Percentiles rank a stretch among this genome's conserved stretches.
phyloP scores from a whole-genome alignment of 2,797 vertebrate genomes.

The Enteromius paludinosus region DNA sequence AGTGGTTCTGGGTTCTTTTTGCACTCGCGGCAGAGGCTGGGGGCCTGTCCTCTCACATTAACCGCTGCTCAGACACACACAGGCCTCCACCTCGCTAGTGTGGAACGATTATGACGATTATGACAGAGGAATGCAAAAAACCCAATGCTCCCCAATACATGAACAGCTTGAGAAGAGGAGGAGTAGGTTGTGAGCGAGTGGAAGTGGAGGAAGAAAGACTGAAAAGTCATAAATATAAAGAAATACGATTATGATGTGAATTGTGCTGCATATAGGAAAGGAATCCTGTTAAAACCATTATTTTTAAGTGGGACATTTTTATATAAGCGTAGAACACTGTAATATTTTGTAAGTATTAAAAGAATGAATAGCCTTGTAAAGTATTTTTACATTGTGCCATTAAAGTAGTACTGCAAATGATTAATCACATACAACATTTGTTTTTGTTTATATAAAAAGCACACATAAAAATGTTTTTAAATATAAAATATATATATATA shows the following conservation, averaged over 20 bases:
- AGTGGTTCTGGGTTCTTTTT: constrained; percentile 75
- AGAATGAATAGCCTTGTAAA: too few species aligned
- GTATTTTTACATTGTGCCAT: neutral
- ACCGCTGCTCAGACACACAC: constrained; percentile 72
- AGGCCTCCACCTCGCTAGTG: constrained; percentile 68
- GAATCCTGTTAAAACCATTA: neutral
- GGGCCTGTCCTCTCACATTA: constrained; percentile 80
- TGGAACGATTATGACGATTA: constrained; percentile 75
- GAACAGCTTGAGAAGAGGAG: constrained; percentile 59
- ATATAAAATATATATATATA: too few species aligned
- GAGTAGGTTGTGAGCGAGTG: constrained; percentile 12
- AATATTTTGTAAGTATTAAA: neutral
- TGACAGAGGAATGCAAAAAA: constrained; percentile 66
- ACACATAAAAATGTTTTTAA: too few species aligned
- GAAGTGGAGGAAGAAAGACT: constrained; percentile 10
- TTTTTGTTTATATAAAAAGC: too few species aligned
- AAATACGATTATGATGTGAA: neutral
- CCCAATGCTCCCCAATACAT: constrained; percentile 75
- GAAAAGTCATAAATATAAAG: neutral
- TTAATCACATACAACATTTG: too few species aligned
- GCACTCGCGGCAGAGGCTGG: constrained; percentile 73
- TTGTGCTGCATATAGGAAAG: neutral
- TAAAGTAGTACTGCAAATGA: neutral
- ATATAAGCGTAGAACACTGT: neutral
- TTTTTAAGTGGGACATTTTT: neutral